Percentiles rank a stretch among this genome's conserved stretches.
Conservation (phyloP, 2,797 vertebrate species). For the Dendrocincla tyrannina region DNA sequence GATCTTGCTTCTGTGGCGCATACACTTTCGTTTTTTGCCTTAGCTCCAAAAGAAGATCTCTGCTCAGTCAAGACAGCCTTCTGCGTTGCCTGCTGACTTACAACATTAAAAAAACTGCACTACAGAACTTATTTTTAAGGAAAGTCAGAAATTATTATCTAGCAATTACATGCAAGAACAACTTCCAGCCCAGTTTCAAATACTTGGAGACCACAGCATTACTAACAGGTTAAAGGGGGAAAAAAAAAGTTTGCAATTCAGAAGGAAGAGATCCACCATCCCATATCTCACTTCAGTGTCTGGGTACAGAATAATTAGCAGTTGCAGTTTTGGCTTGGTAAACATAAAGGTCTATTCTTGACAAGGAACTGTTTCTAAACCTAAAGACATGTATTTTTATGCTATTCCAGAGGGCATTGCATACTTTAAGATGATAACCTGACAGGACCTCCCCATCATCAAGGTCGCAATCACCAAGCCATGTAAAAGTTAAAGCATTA, state of each 20-base stretch:
- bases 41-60: neutral
- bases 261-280: neutral
- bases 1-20: neutral
- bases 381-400: neutral
- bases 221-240: neutral
- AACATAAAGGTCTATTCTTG: neutral
- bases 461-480: neutral
- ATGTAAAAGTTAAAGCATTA: rapidly evolving
- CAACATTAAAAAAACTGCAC: neutral
- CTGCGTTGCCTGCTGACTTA: neutral
- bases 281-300: neutral
- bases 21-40: neutral
- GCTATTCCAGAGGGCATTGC: neutral
- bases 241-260: neutral
- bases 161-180: neutral
- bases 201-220: neutral
- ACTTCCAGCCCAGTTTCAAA: neutral
- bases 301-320: neutral
- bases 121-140: neutral
- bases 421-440: neutral
- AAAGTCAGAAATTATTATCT: neutral
- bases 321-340: neutral
- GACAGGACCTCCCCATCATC: neutral
- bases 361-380: neutral
- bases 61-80: neutral